Evolutionary conservation across 2,797 vertebrate genomes (phyloP).

Genomic region (Pseudomugil gertrudae): DNA sequence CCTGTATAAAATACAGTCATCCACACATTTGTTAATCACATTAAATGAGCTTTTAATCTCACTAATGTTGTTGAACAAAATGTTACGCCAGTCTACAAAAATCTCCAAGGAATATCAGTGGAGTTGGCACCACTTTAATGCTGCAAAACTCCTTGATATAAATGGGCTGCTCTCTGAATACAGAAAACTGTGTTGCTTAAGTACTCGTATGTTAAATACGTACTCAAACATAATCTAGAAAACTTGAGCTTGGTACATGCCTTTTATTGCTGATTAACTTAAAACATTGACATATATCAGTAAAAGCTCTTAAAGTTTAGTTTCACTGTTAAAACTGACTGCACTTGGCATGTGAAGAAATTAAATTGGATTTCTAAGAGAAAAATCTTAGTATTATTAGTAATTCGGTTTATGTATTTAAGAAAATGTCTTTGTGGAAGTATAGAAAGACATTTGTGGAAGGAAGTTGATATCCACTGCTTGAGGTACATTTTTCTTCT

Average conservation of each 20-base stretch:
- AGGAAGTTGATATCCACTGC: constrained; percentile 2
- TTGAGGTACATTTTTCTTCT: constrained; percentile 20
- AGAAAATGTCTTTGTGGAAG: not conserved
- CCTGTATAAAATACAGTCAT: not conserved
- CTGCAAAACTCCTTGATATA: not conserved
- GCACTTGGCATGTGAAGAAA: not conserved
- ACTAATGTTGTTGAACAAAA: not conserved
- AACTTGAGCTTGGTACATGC: not conserved
- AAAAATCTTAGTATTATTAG: not conserved
- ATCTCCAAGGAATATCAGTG: not conserved
- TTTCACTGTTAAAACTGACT: not conserved
- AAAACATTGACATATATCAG: not conserved
- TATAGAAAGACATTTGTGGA: not conserved
- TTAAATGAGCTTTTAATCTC: not conserved
- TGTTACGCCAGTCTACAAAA: not conserved
- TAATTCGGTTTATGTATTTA: not conserved
- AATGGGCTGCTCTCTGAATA: not conserved
- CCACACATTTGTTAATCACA: not conserved
- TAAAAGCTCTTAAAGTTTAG: not conserved
- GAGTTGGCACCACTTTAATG: not conserved
- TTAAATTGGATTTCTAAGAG: not conserved
- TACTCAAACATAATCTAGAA: not conserved
- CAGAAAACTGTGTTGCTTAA: not conserved
- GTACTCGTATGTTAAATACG: not conserved
- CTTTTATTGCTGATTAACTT: not conserved